Conservation (phyloP, 2,797 vertebrate genomes). For the Spea hammondii region DNA sequence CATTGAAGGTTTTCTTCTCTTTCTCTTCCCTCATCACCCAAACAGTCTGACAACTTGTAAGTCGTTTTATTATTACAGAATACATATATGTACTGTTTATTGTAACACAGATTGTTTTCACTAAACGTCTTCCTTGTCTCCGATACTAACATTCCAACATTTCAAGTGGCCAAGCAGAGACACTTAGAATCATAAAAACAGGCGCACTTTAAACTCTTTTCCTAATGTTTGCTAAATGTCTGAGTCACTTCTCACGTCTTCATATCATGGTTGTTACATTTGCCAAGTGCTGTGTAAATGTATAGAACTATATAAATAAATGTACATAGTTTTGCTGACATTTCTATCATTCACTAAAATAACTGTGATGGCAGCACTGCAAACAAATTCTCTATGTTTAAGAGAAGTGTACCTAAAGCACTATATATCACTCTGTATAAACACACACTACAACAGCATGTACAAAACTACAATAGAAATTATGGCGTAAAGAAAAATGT, state of each 20-base stretch:
- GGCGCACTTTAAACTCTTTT: background rate
- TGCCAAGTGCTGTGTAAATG: background rate
- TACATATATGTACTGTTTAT: too few relatives aligned
- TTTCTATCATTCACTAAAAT: background rate
- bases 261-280: background rate
- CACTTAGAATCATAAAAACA: background rate
- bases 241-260: background rate
- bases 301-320: background rate
- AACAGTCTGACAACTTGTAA: too few relatives aligned
- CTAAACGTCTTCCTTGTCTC: background rate
- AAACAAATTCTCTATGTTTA: background rate
- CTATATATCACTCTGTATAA: background rate
- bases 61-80: too few relatives aligned
- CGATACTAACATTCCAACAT: background rate
- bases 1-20: too few relatives aligned
- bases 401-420: background rate
- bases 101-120: too few relatives aligned
- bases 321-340: background rate
- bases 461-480: too few relatives aligned
- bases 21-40: too few relatives aligned
- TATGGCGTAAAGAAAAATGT: too few relatives aligned
- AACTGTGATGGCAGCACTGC: background rate
- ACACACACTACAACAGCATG: background rate
- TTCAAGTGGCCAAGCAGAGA: conserved; percentile 5
- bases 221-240: conserved; percentile 2